Conservation (phyloP, 2,888 invertebrate species). For the Brachypalpus laphriformis region DNA sequence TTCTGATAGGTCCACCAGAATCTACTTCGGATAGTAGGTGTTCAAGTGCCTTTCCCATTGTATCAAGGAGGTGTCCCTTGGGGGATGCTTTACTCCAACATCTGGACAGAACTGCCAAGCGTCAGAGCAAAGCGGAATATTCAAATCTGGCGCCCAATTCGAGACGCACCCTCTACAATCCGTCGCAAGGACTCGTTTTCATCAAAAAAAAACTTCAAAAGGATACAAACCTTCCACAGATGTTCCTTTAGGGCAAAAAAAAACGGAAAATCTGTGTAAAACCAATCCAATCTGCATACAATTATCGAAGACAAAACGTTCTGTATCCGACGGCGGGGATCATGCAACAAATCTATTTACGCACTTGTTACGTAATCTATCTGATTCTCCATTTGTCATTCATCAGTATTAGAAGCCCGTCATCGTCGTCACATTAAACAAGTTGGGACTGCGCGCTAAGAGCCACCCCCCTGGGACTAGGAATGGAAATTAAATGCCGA, state of each 20-base stretch:
- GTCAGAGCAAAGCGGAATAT: too few species aligned
- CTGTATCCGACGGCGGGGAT: background rate
- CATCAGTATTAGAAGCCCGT: background rate
- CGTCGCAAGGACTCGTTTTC: too few species aligned
- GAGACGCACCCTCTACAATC: too few species aligned
- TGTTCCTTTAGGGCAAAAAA: constrained; percentile 22
- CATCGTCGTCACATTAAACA: constrained; percentile 29
- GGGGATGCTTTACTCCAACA: too few species aligned
- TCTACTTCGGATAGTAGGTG: too few species aligned
- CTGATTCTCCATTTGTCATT: constrained; percentile 13
- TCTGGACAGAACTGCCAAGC: too few species aligned
- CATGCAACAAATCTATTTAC: constrained; percentile 40
- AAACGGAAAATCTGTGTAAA: constrained; percentile 4
- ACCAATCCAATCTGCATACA: constrained; percentile 45
- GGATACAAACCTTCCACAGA: constrained; percentile 17
- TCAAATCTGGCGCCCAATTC: too few species aligned
- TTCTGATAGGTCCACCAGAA: too few species aligned
- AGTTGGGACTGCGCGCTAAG: constrained; percentile 7
- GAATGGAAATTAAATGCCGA: constrained; percentile 62
- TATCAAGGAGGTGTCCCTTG: too few species aligned
- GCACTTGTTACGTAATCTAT: constrained; percentile 62
- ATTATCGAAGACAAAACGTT: constrained; percentile 8
- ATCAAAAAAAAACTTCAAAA: constrained; percentile 10
- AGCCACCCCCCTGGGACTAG: constrained; percentile 39
- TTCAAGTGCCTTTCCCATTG: too few species aligned